Conservation (phyloP, 2,888 invertebrate genomes). For the Anthophora plumipes region DNA sequence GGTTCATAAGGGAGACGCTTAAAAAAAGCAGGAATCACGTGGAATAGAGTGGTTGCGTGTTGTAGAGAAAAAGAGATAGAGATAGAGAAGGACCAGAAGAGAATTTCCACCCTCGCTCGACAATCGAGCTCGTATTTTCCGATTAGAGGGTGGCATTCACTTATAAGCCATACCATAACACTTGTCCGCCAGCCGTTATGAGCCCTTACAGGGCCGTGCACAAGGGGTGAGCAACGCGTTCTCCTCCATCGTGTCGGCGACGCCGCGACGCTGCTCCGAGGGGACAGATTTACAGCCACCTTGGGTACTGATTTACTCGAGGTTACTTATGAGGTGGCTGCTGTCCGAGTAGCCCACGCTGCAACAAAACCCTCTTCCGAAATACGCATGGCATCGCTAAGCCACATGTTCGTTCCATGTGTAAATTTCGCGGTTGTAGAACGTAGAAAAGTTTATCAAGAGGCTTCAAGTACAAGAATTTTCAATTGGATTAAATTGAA, state of each 20-base stretch:
- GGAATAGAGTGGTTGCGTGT: not conserved
- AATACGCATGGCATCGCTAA: slow-evolving; percentile 56
- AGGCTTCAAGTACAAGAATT: no score
- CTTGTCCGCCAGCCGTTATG: slow-evolving; percentile 83
- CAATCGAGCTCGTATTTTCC: slow-evolving; percentile 84
- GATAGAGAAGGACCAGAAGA: slow-evolving; percentile 1
- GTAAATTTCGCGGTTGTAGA: not conserved
- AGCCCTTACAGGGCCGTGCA: slow-evolving; percentile 70
- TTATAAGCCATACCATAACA: slow-evolving; percentile 85
- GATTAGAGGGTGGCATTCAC: slow-evolving; percentile 85
- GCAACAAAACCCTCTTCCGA: slow-evolving; percentile 60
- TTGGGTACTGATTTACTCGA: slow-evolving; percentile 84
- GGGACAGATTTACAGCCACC: slow-evolving; percentile 84
- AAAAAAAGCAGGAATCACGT: slow-evolving; percentile 13
- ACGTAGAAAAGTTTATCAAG: not conserved
- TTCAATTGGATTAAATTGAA: no score
- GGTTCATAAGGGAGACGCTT: slow-evolving; percentile 23
- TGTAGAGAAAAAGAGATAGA: not conserved
- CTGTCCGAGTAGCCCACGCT: slow-evolving; percentile 65
- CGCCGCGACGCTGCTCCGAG: slow-evolving; percentile 71
- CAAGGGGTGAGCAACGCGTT: slow-evolving; percentile 56
- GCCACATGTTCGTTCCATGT: slow-evolving; percentile 81
- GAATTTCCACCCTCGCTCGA: slow-evolving; percentile 75
- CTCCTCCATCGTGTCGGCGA: slow-evolving; percentile 63
- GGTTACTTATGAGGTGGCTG: slow-evolving; percentile 73